Conservation (phyloP, 2,888 invertebrate genomes). For the Drosophila villosipedis region DNA sequence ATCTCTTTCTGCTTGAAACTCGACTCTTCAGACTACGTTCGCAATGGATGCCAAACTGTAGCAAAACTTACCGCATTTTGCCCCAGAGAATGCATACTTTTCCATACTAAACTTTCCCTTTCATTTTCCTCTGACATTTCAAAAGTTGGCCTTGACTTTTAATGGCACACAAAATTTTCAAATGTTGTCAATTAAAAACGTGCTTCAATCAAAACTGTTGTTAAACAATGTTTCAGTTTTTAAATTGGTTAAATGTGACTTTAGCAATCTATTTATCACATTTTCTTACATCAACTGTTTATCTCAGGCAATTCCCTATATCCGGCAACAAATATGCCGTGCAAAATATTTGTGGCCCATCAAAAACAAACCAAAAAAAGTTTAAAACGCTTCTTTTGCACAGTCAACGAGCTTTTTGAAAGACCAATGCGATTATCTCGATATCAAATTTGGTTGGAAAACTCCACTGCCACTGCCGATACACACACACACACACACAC, state of each 20-base stretch:
- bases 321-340: neutral
- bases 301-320: slow-evolving; percentile 4
- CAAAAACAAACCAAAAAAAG: neutral
- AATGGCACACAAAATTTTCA: slow-evolving; percentile 4
- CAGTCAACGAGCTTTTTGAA: slow-evolving; percentile 30
- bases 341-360: slow-evolving; percentile 11
- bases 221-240: neutral
- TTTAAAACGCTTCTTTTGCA: slow-evolving; percentile 5
- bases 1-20: neutral
- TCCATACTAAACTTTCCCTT: slow-evolving; percentile 7
- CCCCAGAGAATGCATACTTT: slow-evolving; percentile 1
- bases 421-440: slow-evolving; percentile 54
- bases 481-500: neutral
- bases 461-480: neutral
- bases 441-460: slow-evolving; percentile 35
- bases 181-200: slow-evolving; percentile 27
- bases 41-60: neutral
- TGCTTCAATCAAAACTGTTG: neutral
- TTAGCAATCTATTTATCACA: slow-evolving; percentile 3
- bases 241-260: neutral
- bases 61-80: neutral
- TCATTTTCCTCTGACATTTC: neutral
- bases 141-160: slow-evolving; percentile 30
- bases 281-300: slow-evolving; percentile 1
- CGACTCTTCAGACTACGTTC: neutral